Evolutionary conservation across 2,797 vertebrate genomes (phyloP).

Genomic region (Gymnoscopelus braueri): DNA sequence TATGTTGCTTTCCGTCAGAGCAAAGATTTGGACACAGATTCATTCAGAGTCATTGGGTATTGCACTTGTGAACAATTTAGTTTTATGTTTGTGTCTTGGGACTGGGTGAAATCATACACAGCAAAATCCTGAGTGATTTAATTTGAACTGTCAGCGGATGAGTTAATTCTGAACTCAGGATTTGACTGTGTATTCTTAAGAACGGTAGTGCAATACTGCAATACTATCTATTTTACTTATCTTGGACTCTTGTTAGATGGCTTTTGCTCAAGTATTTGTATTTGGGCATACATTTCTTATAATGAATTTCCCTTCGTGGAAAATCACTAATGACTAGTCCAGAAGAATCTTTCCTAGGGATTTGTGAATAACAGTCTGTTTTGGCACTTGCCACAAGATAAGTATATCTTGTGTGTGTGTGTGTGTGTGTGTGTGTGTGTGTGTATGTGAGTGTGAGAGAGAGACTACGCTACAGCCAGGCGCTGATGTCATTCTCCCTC

Average conservation of each 20-base stretch:
- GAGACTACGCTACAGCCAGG: constrained; percentile 28
- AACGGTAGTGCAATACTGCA: background rate
- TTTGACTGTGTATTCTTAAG: no score
- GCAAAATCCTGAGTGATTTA: no score
- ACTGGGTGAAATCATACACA: background rate
- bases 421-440: constrained; percentile 9
- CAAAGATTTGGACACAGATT: background rate
- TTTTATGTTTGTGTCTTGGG: background rate
- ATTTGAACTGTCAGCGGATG: no score
- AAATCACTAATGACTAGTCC: constrained; percentile 35
- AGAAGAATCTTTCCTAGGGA: constrained; percentile 34
- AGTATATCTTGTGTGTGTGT: constrained; percentile 15
- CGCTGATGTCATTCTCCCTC: constrained; percentile 49
- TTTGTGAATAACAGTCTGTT: background rate
- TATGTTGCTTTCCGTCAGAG: constrained; percentile 11
- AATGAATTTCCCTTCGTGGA: constrained; percentile 4
- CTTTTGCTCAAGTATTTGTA: no score
- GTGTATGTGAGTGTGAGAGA: constrained; percentile 9
- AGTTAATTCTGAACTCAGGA: no score
- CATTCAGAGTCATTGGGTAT: constrained; percentile 1
- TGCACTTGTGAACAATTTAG: background rate
- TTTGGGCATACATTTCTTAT: no score
- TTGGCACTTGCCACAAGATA: constrained; percentile 1
- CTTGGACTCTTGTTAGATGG: background rate
- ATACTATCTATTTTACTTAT: background rate